phyloP scores from a whole-genome alignment of 2,113 vertebrate genomes.

The Boleophthalmus pectinirostris region DNA sequence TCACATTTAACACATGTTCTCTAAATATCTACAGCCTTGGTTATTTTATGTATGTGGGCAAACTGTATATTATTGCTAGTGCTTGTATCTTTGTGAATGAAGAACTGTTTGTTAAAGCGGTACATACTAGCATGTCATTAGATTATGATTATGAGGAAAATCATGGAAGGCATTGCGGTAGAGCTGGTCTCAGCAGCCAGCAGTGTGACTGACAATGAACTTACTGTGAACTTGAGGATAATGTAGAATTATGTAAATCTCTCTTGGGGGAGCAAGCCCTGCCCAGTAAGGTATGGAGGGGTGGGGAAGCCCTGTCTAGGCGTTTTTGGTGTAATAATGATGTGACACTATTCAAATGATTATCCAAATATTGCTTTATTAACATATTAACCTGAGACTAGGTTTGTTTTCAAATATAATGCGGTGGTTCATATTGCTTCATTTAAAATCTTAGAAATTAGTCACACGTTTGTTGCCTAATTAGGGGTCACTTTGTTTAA shows the following conservation, averaged over 20 bases:
- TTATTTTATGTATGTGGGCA: background rate
- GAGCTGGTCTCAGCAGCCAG: slow-evolving; percentile 13
- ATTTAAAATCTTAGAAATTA: too few species aligned
- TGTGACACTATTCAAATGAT: background rate
- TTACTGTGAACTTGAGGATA: slow-evolving; percentile 44
- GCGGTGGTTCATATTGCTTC: background rate
- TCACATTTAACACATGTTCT: background rate
- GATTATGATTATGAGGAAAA: background rate
- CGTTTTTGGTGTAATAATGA: background rate
- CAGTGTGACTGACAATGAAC: slow-evolving; percentile 28
- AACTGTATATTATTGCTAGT: background rate
- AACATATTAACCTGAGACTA: background rate
- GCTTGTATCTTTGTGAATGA: background rate
- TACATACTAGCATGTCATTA: background rate
- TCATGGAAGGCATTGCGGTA: background rate
- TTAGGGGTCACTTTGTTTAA: too few species aligned
- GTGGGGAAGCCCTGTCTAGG: too few species aligned
- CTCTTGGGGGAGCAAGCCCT: background rate
- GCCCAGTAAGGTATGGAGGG: slow-evolving; percentile 1
- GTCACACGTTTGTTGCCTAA: too few species aligned
- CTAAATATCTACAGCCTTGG: background rate
- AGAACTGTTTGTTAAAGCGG: background rate
- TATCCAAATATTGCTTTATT: background rate
- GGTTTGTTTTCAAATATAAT: background rate
- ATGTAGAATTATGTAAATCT: slow-evolving; percentile 52